A percentile compares a stretch with the other conserved stretches of the same genome.
Conservation (phyloP, 2,888 invertebrate genomes). For the Drosophila robusta region DNA sequence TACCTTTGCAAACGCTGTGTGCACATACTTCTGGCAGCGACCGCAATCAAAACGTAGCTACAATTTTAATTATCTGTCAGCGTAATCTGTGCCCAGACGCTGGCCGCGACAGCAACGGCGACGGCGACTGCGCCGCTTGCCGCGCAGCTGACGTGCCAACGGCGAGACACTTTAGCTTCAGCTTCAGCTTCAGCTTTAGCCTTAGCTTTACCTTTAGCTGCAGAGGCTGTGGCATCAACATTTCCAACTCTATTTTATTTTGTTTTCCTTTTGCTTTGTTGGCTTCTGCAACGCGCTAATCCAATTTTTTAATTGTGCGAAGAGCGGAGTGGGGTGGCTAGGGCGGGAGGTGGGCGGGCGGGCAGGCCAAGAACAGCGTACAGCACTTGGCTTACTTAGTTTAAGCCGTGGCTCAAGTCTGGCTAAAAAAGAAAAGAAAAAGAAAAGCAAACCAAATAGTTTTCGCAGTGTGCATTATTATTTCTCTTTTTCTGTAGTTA, state of each 20-base stretch:
- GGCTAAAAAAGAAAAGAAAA: neutral
- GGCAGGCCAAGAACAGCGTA: conserved; percentile 49
- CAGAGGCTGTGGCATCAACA: conserved; percentile 30
- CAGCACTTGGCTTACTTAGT: conserved; percentile 65
- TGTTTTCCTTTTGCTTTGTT: conserved; percentile 35
- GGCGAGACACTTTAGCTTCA: conserved; percentile 67
- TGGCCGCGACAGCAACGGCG: conserved; percentile 21
- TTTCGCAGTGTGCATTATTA: conserved; percentile 34
- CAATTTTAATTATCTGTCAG: conserved; percentile 79
- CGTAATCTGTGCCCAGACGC: conserved; percentile 72
- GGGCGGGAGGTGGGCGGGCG: neutral
- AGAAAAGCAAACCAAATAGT: conserved; percentile 5
- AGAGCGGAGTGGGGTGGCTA: neutral
- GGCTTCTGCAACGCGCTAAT: conserved; percentile 61
- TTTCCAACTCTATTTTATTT: conserved; percentile 41
- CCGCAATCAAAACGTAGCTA: conserved; percentile 67
- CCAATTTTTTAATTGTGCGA: conserved; percentile 76
- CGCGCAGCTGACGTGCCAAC: conserved; percentile 69
- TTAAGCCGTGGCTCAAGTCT: conserved; percentile 19
- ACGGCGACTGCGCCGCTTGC: conserved; percentile 40
- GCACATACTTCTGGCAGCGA: conserved; percentile 43
- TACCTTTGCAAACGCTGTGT: neutral
- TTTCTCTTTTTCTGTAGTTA: conserved; percentile 48
- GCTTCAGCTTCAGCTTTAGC: conserved; percentile 52
- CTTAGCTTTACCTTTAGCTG: conserved; percentile 49